These are phyloP conservation scores for Coleophora flavipennella DNA, from an alignment of 2,888 invertebrate species.

Conservation along the genomic window DNA sequence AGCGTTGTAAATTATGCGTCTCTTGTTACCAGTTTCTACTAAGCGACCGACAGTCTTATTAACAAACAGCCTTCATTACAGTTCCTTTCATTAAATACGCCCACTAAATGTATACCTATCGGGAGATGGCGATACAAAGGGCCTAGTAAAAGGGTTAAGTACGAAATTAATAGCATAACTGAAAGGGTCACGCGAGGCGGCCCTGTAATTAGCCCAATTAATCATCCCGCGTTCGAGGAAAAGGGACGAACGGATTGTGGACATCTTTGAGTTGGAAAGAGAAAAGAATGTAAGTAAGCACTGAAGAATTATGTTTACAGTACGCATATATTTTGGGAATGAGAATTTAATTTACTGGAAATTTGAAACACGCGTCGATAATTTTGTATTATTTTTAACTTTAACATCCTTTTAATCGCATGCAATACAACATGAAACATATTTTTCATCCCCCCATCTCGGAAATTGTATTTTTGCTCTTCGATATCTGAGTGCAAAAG, in stretches of 20 bases:
- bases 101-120: too few species aligned
- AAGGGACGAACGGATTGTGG: background rate
- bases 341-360: background rate
- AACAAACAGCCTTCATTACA: too few species aligned
- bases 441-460: too few species aligned
- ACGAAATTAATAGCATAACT: constrained; percentile 14
- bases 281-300: background rate
- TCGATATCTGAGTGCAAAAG: too few species aligned
- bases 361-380: background rate
- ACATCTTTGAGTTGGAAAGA: background rate
- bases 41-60: too few species aligned
- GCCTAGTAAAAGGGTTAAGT: constrained; percentile 9
- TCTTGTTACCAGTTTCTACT: too few species aligned
- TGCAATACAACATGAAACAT: too few species aligned
- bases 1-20: too few species aligned
- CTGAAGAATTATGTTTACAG: background rate
- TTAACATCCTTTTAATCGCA: constrained; percentile 1
- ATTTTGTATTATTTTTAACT: background rate
- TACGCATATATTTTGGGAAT: too few species aligned
- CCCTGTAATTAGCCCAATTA: constrained; percentile 10
- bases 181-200: constrained; percentile 4
- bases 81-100: too few species aligned
- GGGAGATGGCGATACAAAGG: too few species aligned
- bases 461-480: too few species aligned
- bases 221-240: constrained; percentile 4